phyloP scores from a whole-genome alignment of 2,888 invertebrate genomes.

The Dendrolimus pini region DNA sequence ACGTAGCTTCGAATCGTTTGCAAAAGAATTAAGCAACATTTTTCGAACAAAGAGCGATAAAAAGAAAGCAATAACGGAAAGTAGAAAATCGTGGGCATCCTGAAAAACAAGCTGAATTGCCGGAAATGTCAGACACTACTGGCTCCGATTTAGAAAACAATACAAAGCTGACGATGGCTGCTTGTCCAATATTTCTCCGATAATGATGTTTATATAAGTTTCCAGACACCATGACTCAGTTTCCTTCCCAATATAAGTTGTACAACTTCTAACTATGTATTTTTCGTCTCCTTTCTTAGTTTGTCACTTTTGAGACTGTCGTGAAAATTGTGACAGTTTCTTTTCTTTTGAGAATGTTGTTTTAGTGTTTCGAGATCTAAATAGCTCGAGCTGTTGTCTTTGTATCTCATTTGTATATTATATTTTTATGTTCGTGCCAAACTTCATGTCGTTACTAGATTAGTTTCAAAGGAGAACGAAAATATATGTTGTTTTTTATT shows the following conservation, averaged over 20 bases:
- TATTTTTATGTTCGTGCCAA: too few relatives aligned
- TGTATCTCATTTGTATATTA: too few relatives aligned
- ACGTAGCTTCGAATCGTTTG: neutral
- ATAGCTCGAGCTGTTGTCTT: too few relatives aligned
- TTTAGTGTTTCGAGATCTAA: too few relatives aligned
- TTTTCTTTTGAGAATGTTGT: too few relatives aligned
- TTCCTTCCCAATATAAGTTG: constrained; percentile 10
- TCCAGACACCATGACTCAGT: constrained; percentile 27
- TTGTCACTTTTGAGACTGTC: neutral
- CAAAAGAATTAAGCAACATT: neutral
- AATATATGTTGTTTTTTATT: too few relatives aligned
- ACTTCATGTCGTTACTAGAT: too few relatives aligned
- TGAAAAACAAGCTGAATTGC: constrained; percentile 48
- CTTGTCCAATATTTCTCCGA: constrained; percentile 50
- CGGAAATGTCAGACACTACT: constrained; percentile 56
- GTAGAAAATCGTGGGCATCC: neutral
- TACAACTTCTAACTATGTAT: neutral
- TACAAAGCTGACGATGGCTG: constrained; percentile 56
- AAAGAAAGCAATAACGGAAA: neutral
- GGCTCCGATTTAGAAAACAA: constrained; percentile 66
- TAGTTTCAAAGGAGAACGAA: too few relatives aligned
- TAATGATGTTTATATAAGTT: constrained; percentile 54
- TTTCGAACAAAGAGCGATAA: neutral
- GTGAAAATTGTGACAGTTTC: too few relatives aligned
- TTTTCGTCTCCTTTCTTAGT: neutral